Evolutionary conservation across 2,888 invertebrate genomes (phyloP), one percentile per base, ranked within the genome.

Genomic region (Tenthredo notha): DNA sequence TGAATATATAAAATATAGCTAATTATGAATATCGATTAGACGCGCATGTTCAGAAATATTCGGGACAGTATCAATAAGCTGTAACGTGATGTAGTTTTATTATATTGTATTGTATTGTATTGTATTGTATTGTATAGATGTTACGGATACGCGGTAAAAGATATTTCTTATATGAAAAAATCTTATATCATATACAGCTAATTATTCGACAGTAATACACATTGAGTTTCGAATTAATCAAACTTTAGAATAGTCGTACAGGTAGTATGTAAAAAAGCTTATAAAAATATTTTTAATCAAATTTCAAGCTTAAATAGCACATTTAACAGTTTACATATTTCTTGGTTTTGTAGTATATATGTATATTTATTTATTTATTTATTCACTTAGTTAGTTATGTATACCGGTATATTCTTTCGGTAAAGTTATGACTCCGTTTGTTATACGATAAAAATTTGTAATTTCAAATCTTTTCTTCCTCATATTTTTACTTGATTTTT

Each of bases 221-320:
- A 21, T 40, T 6, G 6, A 40, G 21, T 21, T 43, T 21, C 21
- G 75, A 75, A 75, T 74, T 33, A 74, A 54, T 78, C 29, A n/a
- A 33, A 54, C 6, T 29, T 29, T 54, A 54, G 54, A 29, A 50
- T 58, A 77, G 15, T 61, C 29, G 40, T 67, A 83, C 67, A 37
- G 43, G 33, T 78, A 67, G 67, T 70, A 80, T 83, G 67, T 83
- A 67, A 83, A 83, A 80, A 83, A 83, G 67, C 83, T 83, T 83
- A 83, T 83, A 83, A 83, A 83, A 83, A 83, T 83, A 83, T 67
- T 65, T 80, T 29, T 67, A 47, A 83, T 47, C 43, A 67, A 83
- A 70, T 83, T 83, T n/a, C 65, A 83, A 83, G 83, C 83, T 67
- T 67, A 83, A 47, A 67, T 50, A 83, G 83, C 83, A 83, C 65